Conservation (phyloP, 2,113 vertebrate genomes). For the Macroglossus sobrinus region DNA sequence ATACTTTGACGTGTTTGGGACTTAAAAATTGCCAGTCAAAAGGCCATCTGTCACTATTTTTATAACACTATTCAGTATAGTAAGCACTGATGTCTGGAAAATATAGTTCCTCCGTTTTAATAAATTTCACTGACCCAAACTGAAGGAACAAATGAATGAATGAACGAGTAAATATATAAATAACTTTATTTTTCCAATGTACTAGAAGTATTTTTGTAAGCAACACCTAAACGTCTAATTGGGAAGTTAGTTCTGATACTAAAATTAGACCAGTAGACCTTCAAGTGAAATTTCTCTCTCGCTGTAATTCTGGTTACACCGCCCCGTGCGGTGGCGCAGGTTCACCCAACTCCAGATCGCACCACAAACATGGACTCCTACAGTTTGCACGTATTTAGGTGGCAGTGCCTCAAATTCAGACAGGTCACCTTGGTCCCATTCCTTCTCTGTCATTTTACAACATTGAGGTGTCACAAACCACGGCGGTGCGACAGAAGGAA, state of each 20-base stretch:
- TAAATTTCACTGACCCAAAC: background rate
- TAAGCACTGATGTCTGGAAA: background rate
- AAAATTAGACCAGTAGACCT: background rate
- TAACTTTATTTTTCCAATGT: background rate
- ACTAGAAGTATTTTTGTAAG: background rate
- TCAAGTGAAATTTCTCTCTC: background rate
- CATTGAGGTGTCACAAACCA: no score
- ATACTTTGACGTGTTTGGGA: background rate
- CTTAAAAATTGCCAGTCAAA: background rate
- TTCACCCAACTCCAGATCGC: background rate
- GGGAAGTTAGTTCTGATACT: background rate
- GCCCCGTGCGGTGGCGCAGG: accelerated
- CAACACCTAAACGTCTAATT: background rate
- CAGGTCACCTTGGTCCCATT: background rate
- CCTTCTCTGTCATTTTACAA: background rate
- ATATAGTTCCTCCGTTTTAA: background rate
- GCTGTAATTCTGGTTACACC: accelerated
- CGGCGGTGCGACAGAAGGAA: background rate
- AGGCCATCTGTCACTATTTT: background rate
- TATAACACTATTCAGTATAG: background rate
- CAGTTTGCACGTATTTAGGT: background rate
- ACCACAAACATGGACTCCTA: accelerated
- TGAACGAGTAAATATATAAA: no score
- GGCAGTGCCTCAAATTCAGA: background rate
- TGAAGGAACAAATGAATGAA: background rate